A percentile compares a stretch with the other conserved stretches of the same genome.
phyloP scores from a whole-genome alignment of 1,140 invertebrate genomes.

The Eurosta solidaginis region DNA sequence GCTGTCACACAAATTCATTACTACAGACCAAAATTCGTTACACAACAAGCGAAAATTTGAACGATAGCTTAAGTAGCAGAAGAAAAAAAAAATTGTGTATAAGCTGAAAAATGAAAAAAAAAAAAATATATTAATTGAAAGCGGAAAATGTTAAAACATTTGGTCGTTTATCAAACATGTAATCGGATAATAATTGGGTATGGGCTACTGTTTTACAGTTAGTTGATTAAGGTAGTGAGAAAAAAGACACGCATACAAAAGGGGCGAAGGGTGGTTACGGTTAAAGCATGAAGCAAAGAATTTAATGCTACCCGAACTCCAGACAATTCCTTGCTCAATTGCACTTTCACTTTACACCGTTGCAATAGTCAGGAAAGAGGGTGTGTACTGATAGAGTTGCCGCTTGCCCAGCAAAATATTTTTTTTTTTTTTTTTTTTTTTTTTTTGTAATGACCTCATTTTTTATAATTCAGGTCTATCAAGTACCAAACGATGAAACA shows the following conservation, averaged over 20 bases:
- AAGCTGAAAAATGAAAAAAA: too few species aligned
- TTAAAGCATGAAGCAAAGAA: not conserved
- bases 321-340: not conserved
- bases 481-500: too few species aligned
- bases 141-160: not conserved
- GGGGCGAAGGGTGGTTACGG: not conserved
- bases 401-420: too few species aligned
- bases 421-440: too few species aligned
- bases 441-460: too few species aligned
- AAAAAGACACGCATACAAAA: not conserved
- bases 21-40: not conserved
- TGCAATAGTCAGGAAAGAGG: not conserved
- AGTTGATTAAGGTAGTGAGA: too few species aligned
- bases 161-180: not conserved
- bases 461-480: too few species aligned
- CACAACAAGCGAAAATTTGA: not conserved
- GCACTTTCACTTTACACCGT: not conserved
- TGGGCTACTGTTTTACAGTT: not conserved
- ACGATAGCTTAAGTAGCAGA: too few species aligned
- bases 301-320: not conserved
- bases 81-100: too few species aligned
- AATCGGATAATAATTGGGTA: slow-evolving; percentile 13
- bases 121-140: too few species aligned
- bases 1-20: not conserved
- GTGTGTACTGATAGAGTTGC: too few species aligned